These are phyloP conservation scores for Prietella phreatophila DNA, from an alignment of 2,113 vertebrate species.

Conservation along the genomic window DNA sequence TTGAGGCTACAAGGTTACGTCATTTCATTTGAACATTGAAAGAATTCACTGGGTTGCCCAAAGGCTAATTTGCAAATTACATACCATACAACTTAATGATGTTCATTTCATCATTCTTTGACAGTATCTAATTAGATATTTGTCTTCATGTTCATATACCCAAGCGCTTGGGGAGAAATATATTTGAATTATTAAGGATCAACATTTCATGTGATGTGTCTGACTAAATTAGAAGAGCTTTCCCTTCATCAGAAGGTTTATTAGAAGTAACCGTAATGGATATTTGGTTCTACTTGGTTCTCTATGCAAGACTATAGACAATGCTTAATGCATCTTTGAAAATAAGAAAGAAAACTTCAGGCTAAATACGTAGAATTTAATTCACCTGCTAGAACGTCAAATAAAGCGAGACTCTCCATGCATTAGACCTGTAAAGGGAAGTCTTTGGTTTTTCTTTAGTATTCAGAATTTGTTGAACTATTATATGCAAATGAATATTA, in stretches of 20 bases:
- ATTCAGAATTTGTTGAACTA: not conserved
- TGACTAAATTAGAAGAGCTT: not conserved
- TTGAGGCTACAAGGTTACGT: not conserved
- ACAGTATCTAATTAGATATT: not conserved
- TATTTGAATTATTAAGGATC: not conserved
- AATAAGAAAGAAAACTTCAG: not conserved
- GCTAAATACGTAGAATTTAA: not conserved
- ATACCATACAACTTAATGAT: not conserved
- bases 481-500: not conserved
- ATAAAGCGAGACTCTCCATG: not conserved
- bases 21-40: not conserved
- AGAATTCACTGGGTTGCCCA: not conserved
- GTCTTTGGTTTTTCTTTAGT: not conserved
- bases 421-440: not conserved
- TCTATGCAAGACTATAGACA: not conserved
- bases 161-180: not conserved
- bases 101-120: not conserved
- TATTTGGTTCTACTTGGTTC: not conserved
- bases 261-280: not conserved
- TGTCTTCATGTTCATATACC: not conserved
- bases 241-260: not conserved
- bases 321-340: not conserved
- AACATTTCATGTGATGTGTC: not conserved
- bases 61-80: constrained; percentile 14
- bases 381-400: not conserved